Evolutionary conservation across 2,113 vertebrate species (phyloP).

Genomic region (Cervus canadensis): DNA sequence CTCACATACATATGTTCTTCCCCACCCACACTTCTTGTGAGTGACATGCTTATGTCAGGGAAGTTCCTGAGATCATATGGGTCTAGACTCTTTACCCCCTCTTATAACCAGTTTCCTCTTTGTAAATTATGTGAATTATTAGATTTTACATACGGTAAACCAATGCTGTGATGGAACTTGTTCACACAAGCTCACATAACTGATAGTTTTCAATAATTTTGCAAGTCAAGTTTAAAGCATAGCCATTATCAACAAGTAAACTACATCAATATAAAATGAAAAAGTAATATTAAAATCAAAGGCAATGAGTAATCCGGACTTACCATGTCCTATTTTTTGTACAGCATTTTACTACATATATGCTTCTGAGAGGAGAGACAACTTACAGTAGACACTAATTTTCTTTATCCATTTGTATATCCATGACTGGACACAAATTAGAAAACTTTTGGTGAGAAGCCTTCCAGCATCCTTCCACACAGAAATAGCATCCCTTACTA

Average conservation of each 20-base stretch:
- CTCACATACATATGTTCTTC: not conserved
- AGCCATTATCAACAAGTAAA: not conserved
- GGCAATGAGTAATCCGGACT: not conserved
- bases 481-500: not conserved
- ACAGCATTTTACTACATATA: not conserved
- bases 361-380: not conserved
- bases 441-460: not conserved
- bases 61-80: not conserved
- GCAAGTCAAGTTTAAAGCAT: not conserved
- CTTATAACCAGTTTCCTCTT: not conserved
- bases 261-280: not conserved
- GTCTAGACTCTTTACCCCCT: not conserved
- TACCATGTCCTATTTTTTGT: not conserved
- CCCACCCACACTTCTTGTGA: not conserved
- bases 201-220: not conserved
- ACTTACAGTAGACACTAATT: accelerated
- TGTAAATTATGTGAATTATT: not conserved
- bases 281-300: not conserved
- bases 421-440: not conserved
- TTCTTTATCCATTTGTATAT: not conserved
- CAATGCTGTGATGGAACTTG: too few species aligned
- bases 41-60: too few species aligned
- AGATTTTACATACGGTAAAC: not conserved
- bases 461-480: not conserved
- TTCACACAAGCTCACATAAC: not conserved